A percentile compares a stretch with the other conserved stretches of the same genome.
phyloP scores from a whole-genome alignment of 2,113 vertebrate species.

The Columba livia region DNA sequence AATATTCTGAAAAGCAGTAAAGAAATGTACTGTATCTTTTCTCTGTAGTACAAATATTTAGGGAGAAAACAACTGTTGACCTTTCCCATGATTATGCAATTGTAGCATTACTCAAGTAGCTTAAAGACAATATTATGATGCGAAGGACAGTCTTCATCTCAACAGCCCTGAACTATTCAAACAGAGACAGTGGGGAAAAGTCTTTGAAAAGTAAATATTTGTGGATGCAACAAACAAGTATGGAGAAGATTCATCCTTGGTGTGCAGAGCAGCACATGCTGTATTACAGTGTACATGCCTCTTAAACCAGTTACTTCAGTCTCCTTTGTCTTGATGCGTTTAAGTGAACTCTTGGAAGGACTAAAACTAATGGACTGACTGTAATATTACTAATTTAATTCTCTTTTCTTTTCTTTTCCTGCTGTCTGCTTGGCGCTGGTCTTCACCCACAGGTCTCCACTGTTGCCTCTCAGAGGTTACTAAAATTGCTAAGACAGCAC shows the following conservation, averaged over 20 bases:
- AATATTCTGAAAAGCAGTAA: background rate
- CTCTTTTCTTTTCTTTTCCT: constrained; percentile 52
- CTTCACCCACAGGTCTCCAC: constrained; percentile 67
- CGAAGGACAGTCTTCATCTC: background rate
- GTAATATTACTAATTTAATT: constrained; percentile 71
- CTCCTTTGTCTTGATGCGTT: constrained; percentile 45
- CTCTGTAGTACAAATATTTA: constrained; percentile 42
- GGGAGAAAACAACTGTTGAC: constrained; percentile 8
- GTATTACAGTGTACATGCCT: background rate
- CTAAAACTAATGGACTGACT: constrained; percentile 58
- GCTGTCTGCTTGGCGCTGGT: constrained; percentile 75
- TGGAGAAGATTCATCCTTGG: background rate
- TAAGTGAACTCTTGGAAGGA: constrained; percentile 50
- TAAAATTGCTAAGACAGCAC: constrained; percentile 71
- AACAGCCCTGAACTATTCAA: constrained; percentile 28
- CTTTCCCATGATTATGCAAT: constrained; percentile 24
- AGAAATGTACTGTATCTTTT: background rate
- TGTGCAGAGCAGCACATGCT: background rate
- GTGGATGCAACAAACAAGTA: constrained; percentile 23
- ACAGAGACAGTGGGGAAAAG: background rate
- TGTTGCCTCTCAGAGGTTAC: constrained; percentile 78
- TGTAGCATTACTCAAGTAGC: background rate
- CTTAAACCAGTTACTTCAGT: constrained; percentile 64
- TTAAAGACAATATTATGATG: constrained; percentile 4
- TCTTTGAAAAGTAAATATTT: constrained; percentile 54